Evolutionary conservation across 2,797 vertebrate species (phyloP).

Genomic region (Pelochelys cantorii): DNA sequence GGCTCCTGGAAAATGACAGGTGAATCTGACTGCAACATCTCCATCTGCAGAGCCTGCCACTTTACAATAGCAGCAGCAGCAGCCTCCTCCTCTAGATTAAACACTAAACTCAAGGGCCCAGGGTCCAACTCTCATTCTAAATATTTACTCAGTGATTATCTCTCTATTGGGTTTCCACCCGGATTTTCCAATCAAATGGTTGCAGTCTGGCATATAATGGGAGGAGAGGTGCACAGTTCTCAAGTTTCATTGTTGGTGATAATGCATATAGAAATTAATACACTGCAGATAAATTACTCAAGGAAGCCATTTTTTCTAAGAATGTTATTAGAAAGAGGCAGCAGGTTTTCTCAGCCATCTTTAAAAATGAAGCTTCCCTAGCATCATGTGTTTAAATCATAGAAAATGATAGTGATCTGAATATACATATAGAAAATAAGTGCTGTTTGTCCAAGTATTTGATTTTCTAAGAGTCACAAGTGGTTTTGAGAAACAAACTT

Average conservation of each 20-base stretch:
- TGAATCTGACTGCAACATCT: constrained; percentile 51
- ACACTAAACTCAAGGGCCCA: constrained; percentile 51
- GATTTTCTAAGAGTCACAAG: not conserved
- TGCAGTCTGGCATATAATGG: constrained; percentile 41
- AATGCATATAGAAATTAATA: constrained; percentile 61
- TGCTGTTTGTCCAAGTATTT: not conserved
- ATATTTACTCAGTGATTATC: constrained; percentile 62
- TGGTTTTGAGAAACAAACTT: not conserved
- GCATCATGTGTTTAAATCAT: not conserved
- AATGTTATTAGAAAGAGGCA: not conserved
- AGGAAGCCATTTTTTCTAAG: constrained; percentile 47
- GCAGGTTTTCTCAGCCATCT: constrained; percentile 37
- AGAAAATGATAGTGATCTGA: not conserved
- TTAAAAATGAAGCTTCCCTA: not conserved
- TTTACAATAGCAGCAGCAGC: constrained; percentile 50
- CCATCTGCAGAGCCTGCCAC: constrained; percentile 41
- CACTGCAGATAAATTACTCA: constrained; percentile 58
- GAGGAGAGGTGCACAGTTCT: constrained; percentile 60
- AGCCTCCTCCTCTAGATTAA: constrained; percentile 65
- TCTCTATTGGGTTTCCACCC: constrained; percentile 49
- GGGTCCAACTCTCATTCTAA: constrained; percentile 58
- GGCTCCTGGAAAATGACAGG: constrained; percentile 44
- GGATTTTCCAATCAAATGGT: constrained; percentile 54
- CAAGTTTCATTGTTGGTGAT: constrained; percentile 61
- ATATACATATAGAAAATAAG: not conserved